These are phyloP conservation scores for Nudaria mundana DNA, from an alignment of 2,888 invertebrate species.

Conservation along the genomic window DNA sequence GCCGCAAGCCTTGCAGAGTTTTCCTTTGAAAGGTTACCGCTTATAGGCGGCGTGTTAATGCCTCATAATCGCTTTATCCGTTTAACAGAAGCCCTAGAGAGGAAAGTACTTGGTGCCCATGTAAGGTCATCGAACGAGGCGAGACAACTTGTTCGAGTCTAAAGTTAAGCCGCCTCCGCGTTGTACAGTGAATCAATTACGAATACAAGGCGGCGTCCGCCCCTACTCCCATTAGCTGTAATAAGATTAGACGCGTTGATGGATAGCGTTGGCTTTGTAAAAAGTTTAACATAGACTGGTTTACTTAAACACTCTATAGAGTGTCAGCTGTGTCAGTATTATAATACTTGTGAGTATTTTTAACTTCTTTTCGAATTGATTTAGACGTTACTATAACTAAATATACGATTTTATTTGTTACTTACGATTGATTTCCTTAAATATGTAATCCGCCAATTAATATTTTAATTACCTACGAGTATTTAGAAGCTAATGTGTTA, in stretches of 20 bases:
- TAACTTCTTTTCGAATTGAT: too few species aligned
- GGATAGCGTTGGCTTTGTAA: constrained; percentile 49
- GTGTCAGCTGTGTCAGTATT: too few species aligned
- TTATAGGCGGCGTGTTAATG: constrained; percentile 49
- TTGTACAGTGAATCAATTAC: constrained; percentile 72
- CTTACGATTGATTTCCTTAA: too few species aligned
- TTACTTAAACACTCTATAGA: constrained; percentile 24
- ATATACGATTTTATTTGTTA: too few species aligned
- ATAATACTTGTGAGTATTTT: too few species aligned
- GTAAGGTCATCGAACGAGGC: constrained; percentile 59
- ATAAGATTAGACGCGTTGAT: constrained; percentile 61
- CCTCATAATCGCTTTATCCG: constrained; percentile 60
- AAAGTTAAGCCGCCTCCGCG: constrained; percentile 60
- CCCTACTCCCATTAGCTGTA: constrained; percentile 59
- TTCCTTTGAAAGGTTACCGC: constrained; percentile 38
- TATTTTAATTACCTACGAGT: too few species aligned
- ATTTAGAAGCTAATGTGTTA: too few species aligned
- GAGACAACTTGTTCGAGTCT: constrained; percentile 46
- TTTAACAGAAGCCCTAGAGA: constrained; percentile 70
- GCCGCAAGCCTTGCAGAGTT: constrained; percentile 42
- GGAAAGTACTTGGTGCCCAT: constrained; percentile 52
- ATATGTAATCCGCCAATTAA: too few species aligned
- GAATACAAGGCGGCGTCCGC: constrained; percentile 44
- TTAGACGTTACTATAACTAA: too few species aligned
- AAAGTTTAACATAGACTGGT: constrained; percentile 50